Evolutionary conservation across 2,113 vertebrate genomes (phyloP), one percentile per base, ranked within the genome.

Genomic region (Amphiprion percula): DNA sequence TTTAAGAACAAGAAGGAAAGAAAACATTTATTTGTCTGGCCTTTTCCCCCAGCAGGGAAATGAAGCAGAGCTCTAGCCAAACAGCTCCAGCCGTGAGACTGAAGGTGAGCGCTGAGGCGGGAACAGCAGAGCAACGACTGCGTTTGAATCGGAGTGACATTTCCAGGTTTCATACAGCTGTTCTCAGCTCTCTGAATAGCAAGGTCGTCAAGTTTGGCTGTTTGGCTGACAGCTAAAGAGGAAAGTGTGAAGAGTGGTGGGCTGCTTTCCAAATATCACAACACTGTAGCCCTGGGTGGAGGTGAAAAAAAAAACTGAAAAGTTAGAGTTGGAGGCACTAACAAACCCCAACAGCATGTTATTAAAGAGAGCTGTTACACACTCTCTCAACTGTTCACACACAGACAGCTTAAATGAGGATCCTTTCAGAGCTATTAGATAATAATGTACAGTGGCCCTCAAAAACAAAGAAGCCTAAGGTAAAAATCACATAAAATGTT

Each of bases 71-170:
- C 26, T 14, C 0, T 15, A 62, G 55, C 58, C 59, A 19, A 61
- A 47, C 76, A 9, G 30, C 64, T 61, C 79, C 55, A 59, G 66
- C 2, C 26, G 6, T 39, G 55, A 70, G 63, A 50, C 41, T 10
- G 6, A 53, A 76, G 62, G 66, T 37, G 63, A 68, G 21, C 4
- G 11, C n/a, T 21, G 19, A 4, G 16, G 60, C 26, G 39, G 55
- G 30, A 39, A 56, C 10, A n/a, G 52, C 10, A 1, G 10, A 46
- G 71, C 17, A 56, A 53, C 5, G 15, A 69, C 66, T 50, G 37
- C 39, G 68, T 76, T 77, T 63, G 72, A 73, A 79, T 73, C 72
- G 30, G 84, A 82, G 77, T 80, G 82, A 80, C 90, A 80, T 84
- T 82, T 90, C 66, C 28, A 4, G 63, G 80, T 74, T 83, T 79